These are phyloP conservation scores for Microcaecilia unicolor DNA, from an alignment of 2,797 vertebrate species.

Conservation along the genomic window DNA sequence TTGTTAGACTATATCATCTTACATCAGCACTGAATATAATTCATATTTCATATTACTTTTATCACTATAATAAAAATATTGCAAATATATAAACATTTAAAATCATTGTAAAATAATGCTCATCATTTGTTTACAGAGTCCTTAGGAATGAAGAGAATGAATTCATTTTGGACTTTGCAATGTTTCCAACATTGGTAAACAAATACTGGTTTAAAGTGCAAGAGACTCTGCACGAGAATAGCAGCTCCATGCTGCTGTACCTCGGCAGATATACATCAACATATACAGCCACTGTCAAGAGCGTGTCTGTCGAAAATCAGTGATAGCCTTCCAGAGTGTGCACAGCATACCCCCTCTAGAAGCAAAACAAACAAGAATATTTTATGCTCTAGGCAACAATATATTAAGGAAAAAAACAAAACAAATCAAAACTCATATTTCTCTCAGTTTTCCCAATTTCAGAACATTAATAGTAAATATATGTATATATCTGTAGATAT, in stretches of 20 bases:
- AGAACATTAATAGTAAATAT: too few species aligned
- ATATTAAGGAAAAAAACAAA: too few species aligned
- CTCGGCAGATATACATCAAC: constrained; percentile 22
- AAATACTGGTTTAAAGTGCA: constrained; percentile 81
- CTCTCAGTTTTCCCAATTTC: too few species aligned
- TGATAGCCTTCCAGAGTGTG: constrained; percentile 88
- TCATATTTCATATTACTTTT: constrained; percentile 18
- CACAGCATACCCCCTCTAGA: constrained; percentile 89
- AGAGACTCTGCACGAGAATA: constrained; percentile 40
- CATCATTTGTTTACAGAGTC: constrained; percentile 28
- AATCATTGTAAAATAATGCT: constrained; percentile 35
- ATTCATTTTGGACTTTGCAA: constrained; percentile 48
- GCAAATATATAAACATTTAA: constrained; percentile 26
- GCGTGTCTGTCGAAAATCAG: constrained; percentile 72
- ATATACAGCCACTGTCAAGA: constrained; percentile 37
- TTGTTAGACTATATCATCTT: constrained; percentile 41
- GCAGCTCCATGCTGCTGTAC: constrained; percentile 11
- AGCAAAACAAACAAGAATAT: not conserved
- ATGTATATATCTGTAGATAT: too few species aligned
- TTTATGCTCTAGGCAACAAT: too few species aligned
- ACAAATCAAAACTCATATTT: too few species aligned
- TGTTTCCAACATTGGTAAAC: constrained; percentile 62
- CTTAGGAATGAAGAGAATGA: constrained; percentile 24
- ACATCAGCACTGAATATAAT: constrained; percentile 26
- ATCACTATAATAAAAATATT: constrained; percentile 22